phyloP scores from a whole-genome alignment of 1,140 invertebrate genomes.

The Drosophila saltans region DNA sequence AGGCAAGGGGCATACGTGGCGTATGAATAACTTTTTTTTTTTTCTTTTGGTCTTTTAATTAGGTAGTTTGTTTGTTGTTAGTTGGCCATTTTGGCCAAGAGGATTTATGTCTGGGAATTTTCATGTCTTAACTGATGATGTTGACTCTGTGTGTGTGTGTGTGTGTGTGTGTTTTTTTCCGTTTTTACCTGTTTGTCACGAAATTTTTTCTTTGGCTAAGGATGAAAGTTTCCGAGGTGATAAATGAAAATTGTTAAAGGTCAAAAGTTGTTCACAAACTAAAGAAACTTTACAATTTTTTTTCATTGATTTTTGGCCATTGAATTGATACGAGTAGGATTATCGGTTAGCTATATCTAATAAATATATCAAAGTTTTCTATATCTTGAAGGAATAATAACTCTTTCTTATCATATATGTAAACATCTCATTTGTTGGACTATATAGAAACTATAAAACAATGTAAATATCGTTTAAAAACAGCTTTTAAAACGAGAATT shows the following conservation, averaged over 20 bases:
- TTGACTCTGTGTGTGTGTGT: slow-evolving; percentile 11
- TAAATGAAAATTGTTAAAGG: slow-evolving; percentile 21
- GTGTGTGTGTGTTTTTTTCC: background rate
- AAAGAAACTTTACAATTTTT: background rate
- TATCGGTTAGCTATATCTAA: too few relatives aligned
- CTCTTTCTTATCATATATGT: too few relatives aligned
- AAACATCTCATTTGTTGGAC: too few relatives aligned
- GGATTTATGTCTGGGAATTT: slow-evolving; percentile 57
- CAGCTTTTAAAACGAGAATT: too few relatives aligned
- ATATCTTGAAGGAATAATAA: too few relatives aligned
- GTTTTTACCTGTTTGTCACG: slow-evolving; percentile 18
- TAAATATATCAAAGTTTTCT: too few relatives aligned
- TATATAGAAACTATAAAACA: too few relatives aligned
- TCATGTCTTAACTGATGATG: slow-evolving; percentile 28
- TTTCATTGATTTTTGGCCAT: background rate
- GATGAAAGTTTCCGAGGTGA: slow-evolving; percentile 27
- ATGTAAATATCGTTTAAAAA: too few relatives aligned
- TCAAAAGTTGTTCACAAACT: slow-evolving; percentile 2
- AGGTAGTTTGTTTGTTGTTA: slow-evolving; percentile 28
- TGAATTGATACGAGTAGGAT: too few relatives aligned
- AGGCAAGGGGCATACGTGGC: slow-evolving; percentile 31
- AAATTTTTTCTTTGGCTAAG: slow-evolving; percentile 5
- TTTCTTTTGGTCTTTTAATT: slow-evolving; percentile 44
- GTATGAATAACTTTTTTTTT: slow-evolving; percentile 48
- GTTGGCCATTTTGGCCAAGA: slow-evolving; percentile 8